Evolutionary conservation across 2,797 vertebrate species (phyloP).

Genomic region (Paedocypris micromegethes): DNA sequence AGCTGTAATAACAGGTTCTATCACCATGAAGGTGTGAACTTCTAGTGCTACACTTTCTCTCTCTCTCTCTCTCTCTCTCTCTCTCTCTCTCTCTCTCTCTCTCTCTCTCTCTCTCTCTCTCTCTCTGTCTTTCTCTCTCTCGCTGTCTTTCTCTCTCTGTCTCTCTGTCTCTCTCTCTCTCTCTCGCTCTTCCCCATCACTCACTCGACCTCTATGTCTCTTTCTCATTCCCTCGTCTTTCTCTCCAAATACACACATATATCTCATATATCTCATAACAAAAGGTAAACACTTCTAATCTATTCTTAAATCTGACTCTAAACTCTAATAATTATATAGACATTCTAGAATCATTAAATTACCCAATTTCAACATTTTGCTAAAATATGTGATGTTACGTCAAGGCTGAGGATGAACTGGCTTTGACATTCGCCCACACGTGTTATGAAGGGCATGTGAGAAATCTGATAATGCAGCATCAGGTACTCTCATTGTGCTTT

Average conservation of each 20-base stretch:
- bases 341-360: background rate
- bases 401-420: constrained; percentile 6
- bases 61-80: constrained; percentile 12
- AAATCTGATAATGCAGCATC: constrained; percentile 23
- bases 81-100: too few relatives aligned
- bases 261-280: too few relatives aligned
- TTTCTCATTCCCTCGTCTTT: too few relatives aligned
- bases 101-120: too few relatives aligned
- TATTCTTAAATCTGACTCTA: background rate
- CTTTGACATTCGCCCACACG: constrained; percentile 21
- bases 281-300: background rate
- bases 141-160: too few relatives aligned
- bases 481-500: constrained; percentile 23
- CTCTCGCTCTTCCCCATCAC: too few relatives aligned
- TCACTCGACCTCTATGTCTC: too few relatives aligned
- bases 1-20: constrained; percentile 34
- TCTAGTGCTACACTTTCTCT: constrained; percentile 18
- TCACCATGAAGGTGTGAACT: constrained; percentile 32
- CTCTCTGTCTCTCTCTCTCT: too few relatives aligned
- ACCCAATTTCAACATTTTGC: background rate
- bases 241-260: too few relatives aligned
- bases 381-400: constrained; percentile 11
- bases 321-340: background rate
- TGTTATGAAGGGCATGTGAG: constrained; percentile 11
- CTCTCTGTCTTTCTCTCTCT: too few relatives aligned